Conservation (phyloP, 37 sponge, comb jelly and placozoan genomes). For the Sycon ciliatum region DNA sequence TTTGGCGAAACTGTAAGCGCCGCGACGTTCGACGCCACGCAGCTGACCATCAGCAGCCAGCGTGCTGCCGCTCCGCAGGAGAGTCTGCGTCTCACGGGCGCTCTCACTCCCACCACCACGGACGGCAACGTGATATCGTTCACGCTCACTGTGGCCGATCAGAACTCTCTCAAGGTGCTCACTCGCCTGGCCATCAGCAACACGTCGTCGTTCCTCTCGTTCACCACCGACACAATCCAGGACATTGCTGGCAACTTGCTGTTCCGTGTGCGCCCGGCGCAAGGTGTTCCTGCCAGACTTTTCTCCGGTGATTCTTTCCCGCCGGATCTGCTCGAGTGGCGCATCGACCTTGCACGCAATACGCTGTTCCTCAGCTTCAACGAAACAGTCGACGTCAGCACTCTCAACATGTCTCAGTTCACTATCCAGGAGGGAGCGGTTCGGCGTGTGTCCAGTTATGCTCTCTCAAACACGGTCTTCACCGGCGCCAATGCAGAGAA, state of each 20-base stretch:
- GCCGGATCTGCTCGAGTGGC: constrained; percentile 58
- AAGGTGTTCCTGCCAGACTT: constrained; percentile 36
- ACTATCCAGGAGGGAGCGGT: constrained; percentile 59
- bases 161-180: constrained; percentile 63
- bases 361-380: constrained; percentile 57
- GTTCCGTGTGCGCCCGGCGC: background rate
- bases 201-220: constrained; percentile 40
- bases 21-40: constrained; percentile 24
- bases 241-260: constrained; percentile 66
- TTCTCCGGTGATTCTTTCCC: constrained; percentile 50
- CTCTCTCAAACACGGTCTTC: constrained; percentile 45
- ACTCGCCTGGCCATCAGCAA: constrained; percentile 47
- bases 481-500: constrained; percentile 40
- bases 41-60: constrained; percentile 31
- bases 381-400: constrained; percentile 72
- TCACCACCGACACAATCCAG: constrained; percentile 22
- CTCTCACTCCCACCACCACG: background rate
- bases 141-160: constrained; percentile 41
- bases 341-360: constrained; percentile 62
- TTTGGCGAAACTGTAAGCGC: constrained; percentile 57
- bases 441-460: constrained; percentile 23
- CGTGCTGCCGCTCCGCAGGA: no score
- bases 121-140: background rate
- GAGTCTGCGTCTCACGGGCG: constrained; percentile 15
- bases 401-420: constrained; percentile 37